Evolutionary conservation across 2,797 vertebrate species (phyloP).

Genomic region (Lithobates pipiens): DNA sequence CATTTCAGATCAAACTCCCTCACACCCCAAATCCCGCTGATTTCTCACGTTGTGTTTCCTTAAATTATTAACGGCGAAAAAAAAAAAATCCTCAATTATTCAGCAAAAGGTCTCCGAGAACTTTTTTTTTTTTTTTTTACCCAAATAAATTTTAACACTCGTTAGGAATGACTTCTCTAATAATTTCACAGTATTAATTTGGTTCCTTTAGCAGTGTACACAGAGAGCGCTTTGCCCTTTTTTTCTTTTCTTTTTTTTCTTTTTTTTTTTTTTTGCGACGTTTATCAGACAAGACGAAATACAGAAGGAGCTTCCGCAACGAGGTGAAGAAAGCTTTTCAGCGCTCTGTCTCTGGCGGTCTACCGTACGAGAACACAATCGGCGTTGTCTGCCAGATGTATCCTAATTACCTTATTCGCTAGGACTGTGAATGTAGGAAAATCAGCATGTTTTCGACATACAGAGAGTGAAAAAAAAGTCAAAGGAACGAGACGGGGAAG

Average conservation of each 20-base stretch:
- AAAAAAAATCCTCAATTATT: slow-evolving; percentile 70
- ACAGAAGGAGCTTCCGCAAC: background rate
- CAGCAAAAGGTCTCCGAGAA: slow-evolving; percentile 65
- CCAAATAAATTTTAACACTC: slow-evolving; percentile 61
- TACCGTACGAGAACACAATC: slow-evolving; percentile 21
- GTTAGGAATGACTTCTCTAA: slow-evolving; percentile 56
- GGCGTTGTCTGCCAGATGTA: slow-evolving; percentile 33
- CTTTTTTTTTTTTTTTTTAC: slow-evolving; percentile 58
- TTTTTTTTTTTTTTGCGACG: slow-evolving; percentile 29
- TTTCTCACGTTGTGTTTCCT: slow-evolving; percentile 68
- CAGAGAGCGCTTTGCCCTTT: slow-evolving; percentile 6
- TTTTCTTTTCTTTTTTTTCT: background rate
- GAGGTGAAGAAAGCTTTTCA: slow-evolving; percentile 10
- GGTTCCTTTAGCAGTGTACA: background rate
- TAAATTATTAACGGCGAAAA: slow-evolving; percentile 72
- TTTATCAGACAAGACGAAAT: background rate
- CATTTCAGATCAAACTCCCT: slow-evolving; percentile 69
- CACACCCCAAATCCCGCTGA: slow-evolving; percentile 66
- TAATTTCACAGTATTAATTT: slow-evolving; percentile 47
- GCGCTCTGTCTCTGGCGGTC: background rate
- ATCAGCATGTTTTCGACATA: slow-evolving; percentile 37
- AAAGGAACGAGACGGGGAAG: background rate
- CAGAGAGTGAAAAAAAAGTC: background rate
- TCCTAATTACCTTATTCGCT: slow-evolving; percentile 37
- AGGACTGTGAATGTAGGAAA: background rate